Base-by-base conservation (phyloP, 2,797 vertebrate species). In the Lepus oiostolus region DNA sequence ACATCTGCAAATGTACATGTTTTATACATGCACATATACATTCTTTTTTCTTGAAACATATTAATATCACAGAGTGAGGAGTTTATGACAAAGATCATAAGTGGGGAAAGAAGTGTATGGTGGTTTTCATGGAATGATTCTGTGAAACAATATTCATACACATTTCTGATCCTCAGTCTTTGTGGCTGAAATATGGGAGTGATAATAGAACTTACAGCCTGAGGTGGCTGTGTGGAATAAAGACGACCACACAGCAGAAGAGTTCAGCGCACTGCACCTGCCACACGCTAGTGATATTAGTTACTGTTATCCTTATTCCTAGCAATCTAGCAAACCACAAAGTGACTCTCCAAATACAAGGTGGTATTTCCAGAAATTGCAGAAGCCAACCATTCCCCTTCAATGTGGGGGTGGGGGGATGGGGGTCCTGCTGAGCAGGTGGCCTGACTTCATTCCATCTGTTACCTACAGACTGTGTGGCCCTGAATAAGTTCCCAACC, bases 381-480 rank as follows among this genome's bases (percentile, higher is more conserved):
- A 6, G 13, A 47, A 79, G n/a, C 60, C 35, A 47, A 21, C 1
- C n/a, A 0, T 7, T 58, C 38, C 4, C 3, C 12, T 71, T 16
- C 30, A 47, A 0, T 0, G 1, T 7, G 22, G 0, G 42, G 42
- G 42, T 47, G 8, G 42, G 42, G 9, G 9, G 42, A 47, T 47
- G 42, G 42, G 42, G 17, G n/a, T 32, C 86, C 0, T 1, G 50
- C 5, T 62, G 70, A 19, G 7, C 19, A n/a, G 10, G 47, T 30
- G 19, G 30, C 47, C 42, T 71, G 24, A 14, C 16, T n/a, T 22
- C 28, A 58, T 35, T 52, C 17, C 2, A 10, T 13, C 62, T 21
- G 38, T 14, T 24, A 13, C 28, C 21, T 42, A 0, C 2, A 60
- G 26, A 65, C 47, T 90, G 21, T 62, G 85, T 42, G 72, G 9